Evolutionary conservation across 2,888 invertebrate genomes (phyloP), one percentile per base, ranked within the genome.

Genomic region (Hirtodrosophila confusa): DNA sequence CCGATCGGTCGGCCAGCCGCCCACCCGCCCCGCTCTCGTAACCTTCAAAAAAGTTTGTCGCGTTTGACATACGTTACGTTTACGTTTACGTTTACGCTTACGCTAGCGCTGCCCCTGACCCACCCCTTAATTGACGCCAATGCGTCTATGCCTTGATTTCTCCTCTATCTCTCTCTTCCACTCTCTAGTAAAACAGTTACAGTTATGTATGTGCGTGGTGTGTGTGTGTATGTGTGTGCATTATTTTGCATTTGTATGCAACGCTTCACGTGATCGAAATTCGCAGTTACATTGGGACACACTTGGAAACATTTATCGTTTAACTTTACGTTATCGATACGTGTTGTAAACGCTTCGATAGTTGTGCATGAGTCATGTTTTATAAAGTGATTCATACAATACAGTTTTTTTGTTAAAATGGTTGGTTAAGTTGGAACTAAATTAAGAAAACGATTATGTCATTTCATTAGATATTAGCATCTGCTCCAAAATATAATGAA

Each of bases 31-130:
- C 71, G 51, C 51, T 63, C 51, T 63, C 53, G 68, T 76, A 83
- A 88, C 82, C 82, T 87, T 87, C 86, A 85, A 68, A 76, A 64
- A 44, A 64, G 31, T 41, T 41, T 55, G 48, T 47, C 35, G 50
- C 56, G 49, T 63, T 71, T 80, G 60, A 72, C 57, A 64, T 44
- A 31, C 36, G 39, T 50, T 55, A 66, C 40, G 48, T 45, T 50
- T 50, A 66, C 40, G 48, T 45, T 50, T 50, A 6, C 27, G 27
- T 6, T 50, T 55, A 66, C 39, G 48, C 39, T 51, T 51, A 53
- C 50, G 24, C 31, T 63, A 62, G 50, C 54, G 39, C 31, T 48
- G 39, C 27, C 43, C 43, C 40, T 57, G 41, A 36, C 44, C 36
- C 51, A 29, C 36, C 40, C 31, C 43, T 17, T 24, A 47, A 31